These are phyloP conservation scores for Alviniconcha marisindica DNA, from an alignment of 1,140 invertebrate species.

Conservation along the genomic window DNA sequence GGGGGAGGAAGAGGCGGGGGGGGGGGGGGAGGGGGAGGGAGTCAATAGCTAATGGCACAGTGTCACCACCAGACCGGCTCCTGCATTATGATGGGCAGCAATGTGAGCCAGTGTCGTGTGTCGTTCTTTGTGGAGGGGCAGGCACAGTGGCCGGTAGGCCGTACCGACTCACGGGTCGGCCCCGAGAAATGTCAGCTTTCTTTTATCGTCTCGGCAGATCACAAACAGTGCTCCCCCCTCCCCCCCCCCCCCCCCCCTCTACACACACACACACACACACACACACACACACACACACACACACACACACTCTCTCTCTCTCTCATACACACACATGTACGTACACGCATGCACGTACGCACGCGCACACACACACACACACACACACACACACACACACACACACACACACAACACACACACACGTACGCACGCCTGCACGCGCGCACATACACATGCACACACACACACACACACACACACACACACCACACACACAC, in stretches of 20 bases:
- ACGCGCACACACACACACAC: background rate
- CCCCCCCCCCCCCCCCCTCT: background rate
- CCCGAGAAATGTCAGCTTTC: no score
- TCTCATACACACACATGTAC: background rate
- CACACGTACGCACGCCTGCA: background rate
- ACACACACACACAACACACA: conserved; percentile 4
- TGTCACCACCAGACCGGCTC: no score
- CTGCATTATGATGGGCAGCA: no score
- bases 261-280: background rate
- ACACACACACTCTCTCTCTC: conserved; percentile 32
- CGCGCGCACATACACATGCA: background rate
- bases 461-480: background rate
- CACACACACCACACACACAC: background rate
- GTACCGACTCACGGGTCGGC: no score
- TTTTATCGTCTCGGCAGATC: no score
- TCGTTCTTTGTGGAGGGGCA: no score
- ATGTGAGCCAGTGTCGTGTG: no score
- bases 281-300: conserved; percentile 24
- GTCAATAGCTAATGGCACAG: no score
- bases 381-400: conserved; percentile 29
- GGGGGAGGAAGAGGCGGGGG: no score
- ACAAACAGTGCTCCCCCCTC: no score
- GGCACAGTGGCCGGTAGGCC: no score
- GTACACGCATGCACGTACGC: background rate
- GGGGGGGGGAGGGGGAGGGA: no score